Evolutionary conservation across 2,888 invertebrate genomes (phyloP), one percentile per base, ranked within the genome.

Genomic region (Elaeidobius kamerunicus): DNA sequence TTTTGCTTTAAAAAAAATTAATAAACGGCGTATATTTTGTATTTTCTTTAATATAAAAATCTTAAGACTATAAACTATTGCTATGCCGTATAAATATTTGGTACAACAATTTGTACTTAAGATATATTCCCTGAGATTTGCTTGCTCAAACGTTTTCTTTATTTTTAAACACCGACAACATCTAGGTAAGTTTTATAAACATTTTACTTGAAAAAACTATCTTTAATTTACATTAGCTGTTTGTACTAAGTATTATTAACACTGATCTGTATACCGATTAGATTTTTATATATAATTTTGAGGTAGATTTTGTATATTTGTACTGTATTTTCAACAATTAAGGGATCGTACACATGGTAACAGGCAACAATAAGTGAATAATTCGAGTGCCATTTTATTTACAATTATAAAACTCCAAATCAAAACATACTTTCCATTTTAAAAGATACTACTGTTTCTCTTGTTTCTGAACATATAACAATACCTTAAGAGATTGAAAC

Each of bases 231-330:
- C 60, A 60, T 51, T n/a, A n/a, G n/a, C n/a, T 60, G 62, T 65
- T 67, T 66, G 66, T 67, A 66, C 65, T 67, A 63, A 60, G 54
- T 58, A 59, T 35, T 54, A 43, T 49, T 48, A 53, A 53, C 53
- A 53, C 53, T 53, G 53, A 53, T 47, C 48, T 48, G 43, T 53
- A 52, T 41, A 41, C 36, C 34, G 14, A 52, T 45, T 50, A 43
- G 27, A 27, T 41, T 39, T 39, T 44, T 54, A 48, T 45, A 46
- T 61, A 60, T 59, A 57, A 57, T 57, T 55, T 60, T 68, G 68
- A 68, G 68, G 68, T 68, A 68, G 68, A 65, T 66, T 63, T 66
- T 66, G 64, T 67, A 62, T 54, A 52, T 65, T 68, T 66, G 64
- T 65, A 67, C 65, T 66, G 63, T 64, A 52, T 51, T 55, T 49